Base-by-base conservation (phyloP, 2,113 vertebrate genomes). In the Caranx melampygus region DNA sequence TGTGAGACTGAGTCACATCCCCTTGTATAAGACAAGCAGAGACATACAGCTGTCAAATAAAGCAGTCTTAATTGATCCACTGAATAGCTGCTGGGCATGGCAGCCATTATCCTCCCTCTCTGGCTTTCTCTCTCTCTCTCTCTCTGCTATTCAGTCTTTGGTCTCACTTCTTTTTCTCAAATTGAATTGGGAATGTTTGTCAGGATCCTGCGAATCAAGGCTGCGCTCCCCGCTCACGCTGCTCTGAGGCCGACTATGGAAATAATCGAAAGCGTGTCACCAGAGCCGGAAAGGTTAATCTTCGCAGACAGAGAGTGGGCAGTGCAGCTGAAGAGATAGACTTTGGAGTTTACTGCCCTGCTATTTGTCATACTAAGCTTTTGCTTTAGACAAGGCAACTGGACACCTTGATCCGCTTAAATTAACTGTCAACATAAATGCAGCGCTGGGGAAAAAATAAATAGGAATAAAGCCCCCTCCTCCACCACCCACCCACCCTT, bases 361-460 rank as follows among this genome's bases (percentile, higher is more conserved):
- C 90, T 91, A 91, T 94, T 92, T 93, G 93, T 92, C 92, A 92
- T 92, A 89, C 80, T 91, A 86, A 90, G 88, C 87, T 82, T 69
- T 89, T 62, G 73, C 83, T 87, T 84, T 74, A 86, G 90, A 92
- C 90, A 89, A 92, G 88, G 72, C 87, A 83, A 80, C 88, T 82
- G 90, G 87, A 90, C 88, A 92, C 88, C 82, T 93, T 92, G 91
- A 93, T 92, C 93, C 88, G 69, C 79, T 87, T 88, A 92, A 94
- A 93, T 92, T 91, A 91, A 92, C 90, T 94, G 93, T 93, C 93
- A 93, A 94, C 88, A 89, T 89, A 91, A 92, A 93, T 79, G 83
- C 78, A 87, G 88, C 65, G 31, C 81, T 73, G 64, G 72, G 61
- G 64, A 54, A 68, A 80, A 87, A 84, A 92, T 81, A 89, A 90